Conservation (phyloP, 53 echinoderm and acorn worm species). For the Echinometra lucunter region DNA sequence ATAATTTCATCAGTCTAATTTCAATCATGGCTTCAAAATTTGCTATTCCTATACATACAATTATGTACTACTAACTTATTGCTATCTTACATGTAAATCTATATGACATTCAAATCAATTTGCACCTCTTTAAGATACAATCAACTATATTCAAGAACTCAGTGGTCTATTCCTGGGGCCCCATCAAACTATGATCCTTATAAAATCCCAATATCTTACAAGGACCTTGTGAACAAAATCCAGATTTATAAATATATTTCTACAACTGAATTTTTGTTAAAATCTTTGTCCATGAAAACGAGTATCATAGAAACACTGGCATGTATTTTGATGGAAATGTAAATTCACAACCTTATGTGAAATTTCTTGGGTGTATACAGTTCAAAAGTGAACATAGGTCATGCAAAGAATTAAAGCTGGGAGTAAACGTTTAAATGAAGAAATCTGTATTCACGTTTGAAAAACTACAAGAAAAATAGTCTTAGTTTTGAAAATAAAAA, state of each 20-base stretch:
- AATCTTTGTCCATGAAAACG: not conserved
- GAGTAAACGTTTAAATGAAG: not conserved
- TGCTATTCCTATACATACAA: not conserved
- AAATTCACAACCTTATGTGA: not conserved
- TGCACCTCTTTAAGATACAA: not conserved
- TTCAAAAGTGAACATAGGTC: not conserved
- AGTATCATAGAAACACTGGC: not conserved
- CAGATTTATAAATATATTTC: not conserved
- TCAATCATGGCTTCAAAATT: not conserved
- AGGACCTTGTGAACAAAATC: not conserved
- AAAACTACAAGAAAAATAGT: not conserved
- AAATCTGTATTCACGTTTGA: not conserved
- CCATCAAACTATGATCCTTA: not conserved
- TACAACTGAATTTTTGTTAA: not conserved
- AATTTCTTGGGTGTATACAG: not conserved
- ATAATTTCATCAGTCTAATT: not conserved
- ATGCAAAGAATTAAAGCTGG: not conserved
- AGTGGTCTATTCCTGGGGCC: not conserved
- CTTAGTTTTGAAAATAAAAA: too few species aligned
- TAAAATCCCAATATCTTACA: not conserved
- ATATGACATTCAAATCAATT: not conserved
- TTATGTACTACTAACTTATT: not conserved
- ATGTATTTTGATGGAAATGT: not conserved
- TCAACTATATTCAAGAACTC: not conserved
- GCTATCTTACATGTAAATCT: not conserved